Percentiles rank a stretch among this genome's conserved stretches.
Evolutionary conservation across 2,113 vertebrate genomes (phyloP).

Genomic region (Chelonoidis abingdonii): DNA sequence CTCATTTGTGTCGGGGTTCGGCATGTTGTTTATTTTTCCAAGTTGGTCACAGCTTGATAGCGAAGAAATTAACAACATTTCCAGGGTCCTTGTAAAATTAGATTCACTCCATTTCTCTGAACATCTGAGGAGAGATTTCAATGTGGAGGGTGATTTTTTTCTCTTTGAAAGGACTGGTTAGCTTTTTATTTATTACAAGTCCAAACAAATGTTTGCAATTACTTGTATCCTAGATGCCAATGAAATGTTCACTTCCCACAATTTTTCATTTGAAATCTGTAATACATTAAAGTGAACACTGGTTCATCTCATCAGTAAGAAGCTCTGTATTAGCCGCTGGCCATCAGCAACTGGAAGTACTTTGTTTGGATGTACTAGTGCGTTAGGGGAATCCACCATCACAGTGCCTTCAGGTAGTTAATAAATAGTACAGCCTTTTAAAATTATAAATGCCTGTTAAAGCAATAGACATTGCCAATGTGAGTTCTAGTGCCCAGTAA

Average conservation of each 20-base stretch:
- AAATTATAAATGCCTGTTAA: not conserved
- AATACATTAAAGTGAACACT: constrained; percentile 7
- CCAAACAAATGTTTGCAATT: constrained; percentile 49
- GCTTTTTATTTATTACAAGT: constrained; percentile 29
- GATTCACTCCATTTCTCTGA: constrained; percentile 16
- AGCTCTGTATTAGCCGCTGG: not conserved
- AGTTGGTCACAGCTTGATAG: constrained; percentile 23
- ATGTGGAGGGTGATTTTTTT: constrained; percentile 20
- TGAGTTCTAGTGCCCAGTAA: not conserved
- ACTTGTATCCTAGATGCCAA: constrained; percentile 31
- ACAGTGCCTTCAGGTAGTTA: not conserved
- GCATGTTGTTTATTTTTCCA: constrained; percentile 55
- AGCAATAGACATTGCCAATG: not conserved
- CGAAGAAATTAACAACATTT: constrained; percentile 15
- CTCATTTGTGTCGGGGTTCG: not conserved
- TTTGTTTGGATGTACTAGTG: not conserved
- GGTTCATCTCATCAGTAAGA: not conserved
- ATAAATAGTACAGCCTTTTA: not conserved
- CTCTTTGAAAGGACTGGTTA: constrained; percentile 42
- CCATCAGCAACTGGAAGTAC: not conserved
- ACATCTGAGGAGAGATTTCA: not conserved
- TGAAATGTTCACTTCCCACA: constrained; percentile 47
- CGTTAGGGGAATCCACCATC: not conserved
- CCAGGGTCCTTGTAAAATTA: constrained; percentile 52
- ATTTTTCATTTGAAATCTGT: constrained; percentile 47